Conservation (phyloP, 2,888 invertebrate species). For the Esperia sulphurella region DNA sequence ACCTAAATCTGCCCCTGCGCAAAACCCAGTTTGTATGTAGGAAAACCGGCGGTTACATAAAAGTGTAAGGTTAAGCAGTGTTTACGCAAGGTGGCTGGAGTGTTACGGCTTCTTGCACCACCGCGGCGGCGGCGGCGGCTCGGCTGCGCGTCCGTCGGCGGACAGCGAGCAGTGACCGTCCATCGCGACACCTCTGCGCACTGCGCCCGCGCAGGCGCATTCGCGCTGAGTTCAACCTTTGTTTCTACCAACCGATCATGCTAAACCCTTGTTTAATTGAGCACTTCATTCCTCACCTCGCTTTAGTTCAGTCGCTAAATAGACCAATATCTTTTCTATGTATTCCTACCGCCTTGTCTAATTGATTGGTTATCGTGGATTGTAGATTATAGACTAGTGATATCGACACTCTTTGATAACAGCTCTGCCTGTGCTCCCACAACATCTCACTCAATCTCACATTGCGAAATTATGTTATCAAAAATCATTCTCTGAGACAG, state of each 20-base stretch:
- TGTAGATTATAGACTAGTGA: neutral
- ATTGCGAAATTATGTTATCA: conserved; percentile 16
- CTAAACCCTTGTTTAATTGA: neutral
- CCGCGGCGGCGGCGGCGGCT: conserved; percentile 6
- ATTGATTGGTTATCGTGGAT: neutral
- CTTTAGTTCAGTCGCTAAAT: neutral
- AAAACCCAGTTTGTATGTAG: conserved; percentile 38
- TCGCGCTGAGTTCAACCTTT: neutral
- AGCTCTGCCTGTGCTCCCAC: neutral
- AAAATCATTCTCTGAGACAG: neutral
- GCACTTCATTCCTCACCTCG: neutral
- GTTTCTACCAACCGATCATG: neutral
- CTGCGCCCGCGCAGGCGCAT: neutral
- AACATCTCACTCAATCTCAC: conserved; percentile 1
- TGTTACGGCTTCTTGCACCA: conserved; percentile 14
- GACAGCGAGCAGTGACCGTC: conserved; percentile 16
- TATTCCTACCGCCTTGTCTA: neutral
- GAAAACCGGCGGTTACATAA: conserved; percentile 59
- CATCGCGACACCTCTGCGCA: conserved; percentile 17
- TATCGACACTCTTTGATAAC: neutral
- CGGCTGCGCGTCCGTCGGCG: conserved; percentile 12
- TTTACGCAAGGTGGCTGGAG: conserved; percentile 51
- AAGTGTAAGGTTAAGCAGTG: conserved; percentile 33
- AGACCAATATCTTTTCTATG: neutral
- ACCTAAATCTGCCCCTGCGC: neutral